Evolutionary conservation across 2,888 invertebrate species (phyloP).

Genomic region (Agriopis leucophaearia): DNA sequence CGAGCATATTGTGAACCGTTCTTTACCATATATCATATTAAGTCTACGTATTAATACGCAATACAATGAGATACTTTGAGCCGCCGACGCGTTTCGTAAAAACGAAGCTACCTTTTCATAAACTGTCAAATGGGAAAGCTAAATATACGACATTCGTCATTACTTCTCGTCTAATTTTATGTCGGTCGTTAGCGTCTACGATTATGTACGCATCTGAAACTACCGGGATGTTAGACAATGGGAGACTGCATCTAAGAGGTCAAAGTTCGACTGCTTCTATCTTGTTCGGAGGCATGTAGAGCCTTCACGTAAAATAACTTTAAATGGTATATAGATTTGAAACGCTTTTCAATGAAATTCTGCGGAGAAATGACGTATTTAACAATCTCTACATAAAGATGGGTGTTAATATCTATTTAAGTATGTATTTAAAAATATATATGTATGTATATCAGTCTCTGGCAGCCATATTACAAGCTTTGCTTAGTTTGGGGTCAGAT

Average conservation of each 20-base stretch:
- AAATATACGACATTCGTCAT: conserved; percentile 80
- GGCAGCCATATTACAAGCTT: too few relatives aligned
- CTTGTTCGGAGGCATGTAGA: not conserved
- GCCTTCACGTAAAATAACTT: not conserved
- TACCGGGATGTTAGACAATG: conserved; percentile 12
- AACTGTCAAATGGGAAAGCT: conserved; percentile 57
- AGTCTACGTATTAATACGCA: conserved; percentile 71
- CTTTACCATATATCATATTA: conserved; percentile 77
- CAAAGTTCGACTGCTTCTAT: not conserved
- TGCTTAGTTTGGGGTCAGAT: too few relatives aligned
- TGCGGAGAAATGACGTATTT: not conserved
- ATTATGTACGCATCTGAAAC: conserved; percentile 23
- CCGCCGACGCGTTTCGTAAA: conserved; percentile 66
- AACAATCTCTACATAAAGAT: not conserved
- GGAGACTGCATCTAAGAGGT: conserved; percentile 7
- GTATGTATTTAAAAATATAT: too few relatives aligned
- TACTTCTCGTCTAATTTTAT: conserved; percentile 73
- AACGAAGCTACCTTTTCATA: conserved; percentile 74
- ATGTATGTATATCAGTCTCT: too few relatives aligned
- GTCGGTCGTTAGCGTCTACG: conserved; percentile 34
- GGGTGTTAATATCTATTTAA: too few relatives aligned
- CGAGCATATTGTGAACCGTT: conserved; percentile 73
- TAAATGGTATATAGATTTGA: not conserved
- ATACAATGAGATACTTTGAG: conserved; percentile 64
- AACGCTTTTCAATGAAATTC: not conserved